These are phyloP conservation scores for Ectemnius lituratus DNA, from an alignment of 2,888 invertebrate genomes.

Conservation along the genomic window DNA sequence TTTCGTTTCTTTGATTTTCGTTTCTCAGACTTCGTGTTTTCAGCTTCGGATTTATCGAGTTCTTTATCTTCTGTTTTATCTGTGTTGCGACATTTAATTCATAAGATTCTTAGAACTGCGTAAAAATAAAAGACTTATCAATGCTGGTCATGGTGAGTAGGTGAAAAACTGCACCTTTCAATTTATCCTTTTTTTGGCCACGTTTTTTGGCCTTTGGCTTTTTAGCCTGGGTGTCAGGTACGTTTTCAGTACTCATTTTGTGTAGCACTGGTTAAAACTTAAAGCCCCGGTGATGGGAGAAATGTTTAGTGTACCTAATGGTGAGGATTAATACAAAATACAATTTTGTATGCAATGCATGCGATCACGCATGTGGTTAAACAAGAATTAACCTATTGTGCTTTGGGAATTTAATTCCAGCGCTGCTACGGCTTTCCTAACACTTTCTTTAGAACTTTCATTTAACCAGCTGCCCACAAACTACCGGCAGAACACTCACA, in stretches of 20 bases:
- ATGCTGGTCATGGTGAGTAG: neutral
- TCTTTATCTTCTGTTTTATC: slow-evolving; percentile 15
- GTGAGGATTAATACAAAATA: too few species aligned
- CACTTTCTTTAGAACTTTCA: too few species aligned
- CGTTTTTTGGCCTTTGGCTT: slow-evolving; percentile 42
- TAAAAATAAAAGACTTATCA: neutral
- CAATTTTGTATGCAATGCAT: too few species aligned
- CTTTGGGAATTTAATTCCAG: too few species aligned
- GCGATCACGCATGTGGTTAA: too few species aligned
- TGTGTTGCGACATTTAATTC: slow-evolving; percentile 5
- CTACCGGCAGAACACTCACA: too few species aligned
- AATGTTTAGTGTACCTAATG: too few species aligned
- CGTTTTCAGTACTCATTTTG: slow-evolving; percentile 39
- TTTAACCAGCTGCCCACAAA: too few species aligned
- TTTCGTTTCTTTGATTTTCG: slow-evolving; percentile 26
- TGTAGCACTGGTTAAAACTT: too few species aligned
- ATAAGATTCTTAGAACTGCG: slow-evolving; percentile 10
- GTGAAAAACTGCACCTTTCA: slow-evolving; percentile 28
- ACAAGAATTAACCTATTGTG: too few species aligned
- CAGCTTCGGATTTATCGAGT: slow-evolving; percentile 7
- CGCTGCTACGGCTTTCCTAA: too few species aligned
- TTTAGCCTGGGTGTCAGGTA: slow-evolving; percentile 39
- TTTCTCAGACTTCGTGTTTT: slow-evolving; percentile 10
- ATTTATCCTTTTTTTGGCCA: slow-evolving; percentile 32
- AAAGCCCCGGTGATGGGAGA: too few species aligned